phyloP scores from a whole-genome alignment of 2,113 vertebrate species.

The Pelmatolapia mariae region DNA sequence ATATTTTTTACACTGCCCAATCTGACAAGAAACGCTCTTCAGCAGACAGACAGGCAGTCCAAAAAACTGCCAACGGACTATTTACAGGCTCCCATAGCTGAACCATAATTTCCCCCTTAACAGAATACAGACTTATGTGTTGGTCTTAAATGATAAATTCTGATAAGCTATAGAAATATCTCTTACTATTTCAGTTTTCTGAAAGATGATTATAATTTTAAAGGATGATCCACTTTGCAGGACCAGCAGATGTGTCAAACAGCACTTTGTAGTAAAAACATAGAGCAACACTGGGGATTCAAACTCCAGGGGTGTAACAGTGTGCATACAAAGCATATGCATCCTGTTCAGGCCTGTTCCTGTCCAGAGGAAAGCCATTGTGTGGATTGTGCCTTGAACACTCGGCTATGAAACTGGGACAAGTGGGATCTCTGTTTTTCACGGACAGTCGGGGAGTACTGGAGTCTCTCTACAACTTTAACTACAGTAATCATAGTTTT shows the following conservation, averaged over 20 bases:
- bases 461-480: not conserved
- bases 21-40: not conserved
- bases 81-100: not conserved
- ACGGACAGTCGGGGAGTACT: not conserved
- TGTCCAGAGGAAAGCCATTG: not conserved
- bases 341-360: not conserved
- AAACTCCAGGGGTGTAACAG: not conserved
- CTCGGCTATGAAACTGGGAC: not conserved
- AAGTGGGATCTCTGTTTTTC: not conserved
- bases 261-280: not conserved
- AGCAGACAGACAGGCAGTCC: not conserved
- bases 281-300: not conserved
- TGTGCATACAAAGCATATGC: not conserved
- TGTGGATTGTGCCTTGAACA: not conserved
- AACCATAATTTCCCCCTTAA: not conserved
- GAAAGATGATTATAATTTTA: not conserved
- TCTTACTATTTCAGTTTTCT: not conserved
- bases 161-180: not conserved
- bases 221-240: not conserved
- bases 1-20: not conserved
- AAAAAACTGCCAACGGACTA: not conserved
- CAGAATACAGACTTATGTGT: not conserved
- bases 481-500: not conserved
- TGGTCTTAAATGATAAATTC: not conserved
- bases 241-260: not conserved